phyloP scores from a whole-genome alignment of 1,140 invertebrate species.

The Leptopilina boulardi region DNA sequence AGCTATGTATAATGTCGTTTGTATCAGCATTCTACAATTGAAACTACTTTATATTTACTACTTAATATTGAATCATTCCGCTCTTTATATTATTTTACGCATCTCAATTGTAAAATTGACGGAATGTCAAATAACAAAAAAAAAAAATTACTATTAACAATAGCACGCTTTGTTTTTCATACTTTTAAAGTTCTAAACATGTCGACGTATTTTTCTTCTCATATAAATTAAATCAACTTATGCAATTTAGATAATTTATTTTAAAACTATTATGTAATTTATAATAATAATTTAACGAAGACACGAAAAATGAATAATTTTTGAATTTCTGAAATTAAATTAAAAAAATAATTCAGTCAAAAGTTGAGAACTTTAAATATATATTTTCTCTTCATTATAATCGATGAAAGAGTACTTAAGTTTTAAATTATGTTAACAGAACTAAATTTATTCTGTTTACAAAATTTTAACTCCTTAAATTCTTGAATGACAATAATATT shows the following conservation, averaged over 20 bases:
- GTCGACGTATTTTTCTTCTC: too few species aligned
- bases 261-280: too few species aligned
- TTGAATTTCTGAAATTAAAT: too few species aligned
- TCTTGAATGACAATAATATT: background rate
- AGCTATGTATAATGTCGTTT: background rate
- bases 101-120: background rate
- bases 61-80: slow-evolving; percentile 4
- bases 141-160: slow-evolving; percentile 10
- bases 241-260: too few species aligned
- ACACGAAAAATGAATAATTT: too few species aligned
- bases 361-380: too few species aligned
- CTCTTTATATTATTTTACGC: background rate
- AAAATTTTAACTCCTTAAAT: background rate
- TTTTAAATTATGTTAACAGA: background rate
- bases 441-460: background rate
- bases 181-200: too few species aligned
- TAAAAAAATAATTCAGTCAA: too few species aligned
- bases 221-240: too few species aligned
- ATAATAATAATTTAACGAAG: too few species aligned
- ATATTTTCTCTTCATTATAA: background rate
- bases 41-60: slow-evolving; percentile 17
- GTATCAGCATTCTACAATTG: slow-evolving; percentile 25
- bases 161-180: background rate
- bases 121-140: slow-evolving; percentile 16
- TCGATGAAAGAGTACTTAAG: background rate